Evolutionary conservation across 2,113 vertebrate species (phyloP), one percentile per base, ranked within the genome.

Genomic region (Aegotheles bennettii): DNA sequence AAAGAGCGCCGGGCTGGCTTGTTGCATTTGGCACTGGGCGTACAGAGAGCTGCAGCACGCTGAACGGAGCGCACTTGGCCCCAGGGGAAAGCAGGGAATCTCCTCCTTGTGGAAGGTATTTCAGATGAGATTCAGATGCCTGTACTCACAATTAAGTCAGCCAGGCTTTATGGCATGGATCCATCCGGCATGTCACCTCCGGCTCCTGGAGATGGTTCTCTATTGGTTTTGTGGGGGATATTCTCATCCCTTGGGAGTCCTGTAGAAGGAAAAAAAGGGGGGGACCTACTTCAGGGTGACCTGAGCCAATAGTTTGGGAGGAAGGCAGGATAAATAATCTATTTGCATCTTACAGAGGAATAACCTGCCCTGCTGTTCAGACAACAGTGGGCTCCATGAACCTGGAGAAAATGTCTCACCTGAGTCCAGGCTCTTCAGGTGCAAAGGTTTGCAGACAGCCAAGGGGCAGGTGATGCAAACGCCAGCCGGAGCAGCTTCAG

Each of bases 171-270:
- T 7, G 67, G 43, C 16, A 8, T 0, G 1, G 29, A 48, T 57
- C 42, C 13, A 4, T 5, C 36, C 3, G 1, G 50, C 35, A 9
- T 17, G 15, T 38, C 24, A 28, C 25, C 7, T 16, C 36, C 7
- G 1, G 33, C 33, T 25, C 26, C 9, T 1, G 0, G 20, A 54
- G 50, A 12, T 6, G 50, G 38, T 13, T 17, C 13, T 70, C 54
- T 10, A 0, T 17, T 0, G 0, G 35, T 26, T 50, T 10, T 1
- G 6, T 7, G 63, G 0, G 0, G 36, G 26, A 42, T 38, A 24
- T 69, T 29, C 68, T 47, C 4, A 5, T 19, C 24, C 40, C 11
- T 4, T 10, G 20, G 10, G 12, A 35, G 9, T 28, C 56, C 19
- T 3, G 38, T 10, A 29, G 45, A 64, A 25, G 70, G 38, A 60